Percentiles rank a stretch among this genome's conserved stretches.
Conservation (phyloP, 1,140 invertebrate genomes). For the Calosoma granatense region DNA sequence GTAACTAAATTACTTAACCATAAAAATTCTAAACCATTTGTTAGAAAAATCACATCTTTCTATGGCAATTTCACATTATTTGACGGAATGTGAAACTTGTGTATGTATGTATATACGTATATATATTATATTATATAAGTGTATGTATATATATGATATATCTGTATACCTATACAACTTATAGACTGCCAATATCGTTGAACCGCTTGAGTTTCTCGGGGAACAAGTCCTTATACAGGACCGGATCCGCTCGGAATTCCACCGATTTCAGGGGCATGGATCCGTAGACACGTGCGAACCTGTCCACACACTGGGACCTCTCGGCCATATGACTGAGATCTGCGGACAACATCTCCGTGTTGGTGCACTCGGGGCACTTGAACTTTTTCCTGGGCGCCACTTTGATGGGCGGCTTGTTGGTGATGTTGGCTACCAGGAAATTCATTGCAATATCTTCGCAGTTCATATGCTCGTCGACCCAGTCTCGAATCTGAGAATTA, state of each 20-base stretch:
- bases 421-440: constrained; percentile 83
- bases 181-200: constrained; percentile 84
- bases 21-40: too few species aligned
- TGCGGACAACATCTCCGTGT: constrained; percentile 88
- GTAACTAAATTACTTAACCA: not conserved
- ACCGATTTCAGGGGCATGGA: constrained; percentile 79
- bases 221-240: constrained; percentile 83
- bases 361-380: constrained; percentile 90
- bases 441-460: constrained; percentile 95
- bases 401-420: constrained; percentile 89
- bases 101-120: too few species aligned
- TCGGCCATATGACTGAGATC: constrained; percentile 89
- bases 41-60: not conserved
- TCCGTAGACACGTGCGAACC: constrained; percentile 74
- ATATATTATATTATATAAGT: too few species aligned
- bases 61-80: not conserved
- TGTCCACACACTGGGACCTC: constrained; percentile 83
- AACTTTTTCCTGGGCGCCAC: constrained; percentile 97
- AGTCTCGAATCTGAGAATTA: constrained; percentile 40
- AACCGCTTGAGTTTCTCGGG: constrained; percentile 81
- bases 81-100: too few species aligned
- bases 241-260: constrained; percentile 91
- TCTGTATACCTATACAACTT: too few species aligned
- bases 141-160: too few species aligned
- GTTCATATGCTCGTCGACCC: constrained; percentile 88